Evolutionary conservation across 2,113 vertebrate genomes (phyloP).

Genomic region (Podarcis muralis): DNA sequence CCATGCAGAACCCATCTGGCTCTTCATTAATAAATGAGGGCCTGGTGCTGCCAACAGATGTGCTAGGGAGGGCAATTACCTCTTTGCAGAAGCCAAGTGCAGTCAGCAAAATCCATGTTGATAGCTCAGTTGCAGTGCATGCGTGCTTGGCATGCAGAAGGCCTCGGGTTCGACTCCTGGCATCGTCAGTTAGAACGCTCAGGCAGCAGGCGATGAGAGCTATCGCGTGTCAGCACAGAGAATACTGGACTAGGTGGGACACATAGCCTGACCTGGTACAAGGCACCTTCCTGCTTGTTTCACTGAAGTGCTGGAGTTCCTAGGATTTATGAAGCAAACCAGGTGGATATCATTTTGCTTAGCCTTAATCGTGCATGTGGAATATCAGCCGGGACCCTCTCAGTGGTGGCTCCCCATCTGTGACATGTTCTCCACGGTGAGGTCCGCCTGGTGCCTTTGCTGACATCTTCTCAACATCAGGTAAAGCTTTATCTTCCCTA

Average conservation of each 20-base stretch:
- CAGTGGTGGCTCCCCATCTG: too few relatives aligned
- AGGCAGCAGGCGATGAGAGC: not conserved
- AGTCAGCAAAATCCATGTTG: not conserved
- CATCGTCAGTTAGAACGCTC: not conserved
- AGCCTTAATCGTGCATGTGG: not conserved
- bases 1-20: slow-evolving; percentile 34
- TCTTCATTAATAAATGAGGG: slow-evolving; percentile 49
- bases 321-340: not conserved
- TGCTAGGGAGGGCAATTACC: slow-evolving; percentile 2
- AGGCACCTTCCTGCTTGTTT: not conserved
- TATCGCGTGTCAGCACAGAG: not conserved
- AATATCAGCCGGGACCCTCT: not conserved
- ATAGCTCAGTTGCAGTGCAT: not conserved
- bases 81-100: slow-evolving; percentile 11
- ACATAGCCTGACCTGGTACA: not conserved
- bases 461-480: too few relatives aligned
- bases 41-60: slow-evolving; percentile 40
- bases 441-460: too few relatives aligned
- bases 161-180: not conserved
- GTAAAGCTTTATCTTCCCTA: too few relatives aligned
- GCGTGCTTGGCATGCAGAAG: not conserved
- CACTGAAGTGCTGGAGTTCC: not conserved
- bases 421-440: too few relatives aligned
- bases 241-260: not conserved
- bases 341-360: not conserved